Base-by-base conservation (phyloP, 2,888 invertebrate genomes). In the Allacma fusca region DNA sequence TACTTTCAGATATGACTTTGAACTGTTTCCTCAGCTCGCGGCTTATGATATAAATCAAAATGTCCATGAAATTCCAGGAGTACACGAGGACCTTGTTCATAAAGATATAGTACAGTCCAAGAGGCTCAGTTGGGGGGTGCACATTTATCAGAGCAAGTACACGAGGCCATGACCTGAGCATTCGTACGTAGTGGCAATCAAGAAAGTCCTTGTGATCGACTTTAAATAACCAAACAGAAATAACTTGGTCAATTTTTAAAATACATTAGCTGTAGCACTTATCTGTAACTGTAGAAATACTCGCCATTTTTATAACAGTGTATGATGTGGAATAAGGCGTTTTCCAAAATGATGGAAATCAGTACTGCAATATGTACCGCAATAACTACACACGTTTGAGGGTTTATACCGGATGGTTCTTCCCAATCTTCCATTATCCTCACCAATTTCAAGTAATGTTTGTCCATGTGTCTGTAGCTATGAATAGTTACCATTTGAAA, bases 11-110 rank as follows among this genome's bases (percentile, higher is more conserved):
- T 23, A 62, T 62, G 12, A 9, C 26, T 23, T 62, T 24, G 24
- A 62, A 62, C 24, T 23, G 24, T 23, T 62, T 23, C 12, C n/a
- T 24, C 21, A 62, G 62, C 13, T 26, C 62, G 23, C 24, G 62
- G 16, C 62, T 12, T 7, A 74, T 24, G 9, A 24, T 50, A 24
- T 50, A 50, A n/a, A 76, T 76, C n/a, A 76, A 40, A n/a, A 76
- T 23, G 34, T 76, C 76, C 28, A 76, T 70, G 43, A 59, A 76
- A 26, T 76, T 76, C 76, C 76, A 76, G 5, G 70, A 57, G 62
- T 76, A 76, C 29, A 76, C 23, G 1, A 59, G 70, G n/a, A 70
- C 4, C 29, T 76, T 76, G 21, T 76, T 76, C 9, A 59, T 62
- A 23, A 76, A n/a, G 2, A 76, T 70, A 4, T 70, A 29, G 34